Base-by-base conservation (phyloP, 2,797 vertebrate genomes). In the Onychomys arenicola region DNA sequence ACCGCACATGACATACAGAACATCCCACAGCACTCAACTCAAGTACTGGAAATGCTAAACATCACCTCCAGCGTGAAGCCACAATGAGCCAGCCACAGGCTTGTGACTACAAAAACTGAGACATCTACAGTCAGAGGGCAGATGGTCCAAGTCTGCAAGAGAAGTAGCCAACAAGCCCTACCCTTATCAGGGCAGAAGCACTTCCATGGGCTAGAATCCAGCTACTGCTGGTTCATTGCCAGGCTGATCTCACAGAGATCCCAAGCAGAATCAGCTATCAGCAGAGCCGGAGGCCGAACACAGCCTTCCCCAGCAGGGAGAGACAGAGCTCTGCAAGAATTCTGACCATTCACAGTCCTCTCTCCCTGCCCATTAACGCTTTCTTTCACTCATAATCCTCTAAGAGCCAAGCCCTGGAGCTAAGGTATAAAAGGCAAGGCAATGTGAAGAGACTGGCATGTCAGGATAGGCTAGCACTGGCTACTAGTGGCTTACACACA, bases 41-140 rank as follows among this genome's bases (percentile, higher is more conserved):
- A 61, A 96, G 61, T 61, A 76, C 65, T 93, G 83, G 81, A 96
- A 98, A 92, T 2, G 3, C 65, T 86, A 91, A 59, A 40, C 69
- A 94, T 61, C 11, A 69, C 75, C 19, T 78, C 40, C 55, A 89
- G 23, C 5, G 57, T 82, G 82, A 91, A 59, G 43, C 14, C 10
- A 73, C 29, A 32, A 4, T 37, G 75, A 91, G 67, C 49, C 71
- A 91, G 65, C 67, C 40, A n/a, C 46, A 87, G 46, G 46, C 90
- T 90, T 92, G 77, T 5, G 49, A 80, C 3, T n/a, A 37, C 34
- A 16, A 75, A 63, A 81, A 65, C 8, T 19, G 40, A 76, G 52
- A 93, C 61, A 14, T 46, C 76, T 86, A 13, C 73, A 63, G 71
- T 10, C 2, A 61, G 63, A 43, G 11, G 29, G n/a, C 40, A 27